Evolutionary conservation across 1,140 invertebrate genomes (phyloP).

Genomic region (Sitobion miscanthi): DNA sequence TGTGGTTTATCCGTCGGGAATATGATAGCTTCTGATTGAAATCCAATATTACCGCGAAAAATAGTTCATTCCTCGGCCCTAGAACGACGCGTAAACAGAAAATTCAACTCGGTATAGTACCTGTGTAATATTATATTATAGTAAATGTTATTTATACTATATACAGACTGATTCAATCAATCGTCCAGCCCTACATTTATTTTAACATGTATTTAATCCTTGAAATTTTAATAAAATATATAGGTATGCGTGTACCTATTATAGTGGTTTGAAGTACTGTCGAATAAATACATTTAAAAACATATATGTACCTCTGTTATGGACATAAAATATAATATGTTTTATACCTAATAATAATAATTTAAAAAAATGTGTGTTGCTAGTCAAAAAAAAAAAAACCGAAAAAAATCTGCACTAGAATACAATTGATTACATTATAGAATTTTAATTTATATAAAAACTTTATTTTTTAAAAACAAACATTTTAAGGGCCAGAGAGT

Average conservation of each 20-base stretch:
- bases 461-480: neutral
- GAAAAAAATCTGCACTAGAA: neutral
- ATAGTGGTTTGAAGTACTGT: neutral
- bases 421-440: neutral
- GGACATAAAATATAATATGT: neutral
- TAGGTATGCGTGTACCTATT: neutral
- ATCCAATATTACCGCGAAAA: constrained; percentile 24
- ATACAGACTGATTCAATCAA: neutral
- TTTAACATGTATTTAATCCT: neutral
- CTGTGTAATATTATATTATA: no score
- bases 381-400: neutral
- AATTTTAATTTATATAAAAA: neutral
- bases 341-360: no score
- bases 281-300: neutral
- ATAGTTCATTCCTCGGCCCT: neutral
- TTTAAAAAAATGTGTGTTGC: no score
- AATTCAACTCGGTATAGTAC: neutral
- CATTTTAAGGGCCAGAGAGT: neutral
- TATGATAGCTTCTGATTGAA: neutral
- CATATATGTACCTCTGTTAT: neutral
- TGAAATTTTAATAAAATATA: neutral
- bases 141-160: neutral
- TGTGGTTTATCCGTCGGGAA: neutral
- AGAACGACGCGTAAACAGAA: neutral
- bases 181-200: neutral